Conservation (phyloP, 2,888 invertebrate species). For the Sacculina carcini region DNA sequence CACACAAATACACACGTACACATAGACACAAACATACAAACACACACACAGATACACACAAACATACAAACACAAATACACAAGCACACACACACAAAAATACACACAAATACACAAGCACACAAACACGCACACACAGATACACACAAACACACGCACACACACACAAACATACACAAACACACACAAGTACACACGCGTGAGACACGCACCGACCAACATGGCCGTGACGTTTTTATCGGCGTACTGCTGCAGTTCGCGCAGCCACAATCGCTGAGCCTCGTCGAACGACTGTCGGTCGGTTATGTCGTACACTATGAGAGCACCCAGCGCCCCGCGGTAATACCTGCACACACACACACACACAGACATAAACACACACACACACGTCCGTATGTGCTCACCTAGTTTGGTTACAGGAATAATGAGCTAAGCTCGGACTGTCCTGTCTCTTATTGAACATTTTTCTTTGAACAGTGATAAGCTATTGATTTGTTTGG, state of each 20-base stretch:
- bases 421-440: too few species aligned
- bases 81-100: background rate
- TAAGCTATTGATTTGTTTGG: background rate
- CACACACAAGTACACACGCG: background rate
- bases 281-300: constrained; percentile 99
- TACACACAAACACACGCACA: background rate
- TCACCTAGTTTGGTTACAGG: too few species aligned
- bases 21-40: background rate
- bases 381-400: too few species aligned
- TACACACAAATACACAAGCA: background rate
- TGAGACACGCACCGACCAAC: constrained; percentile 29
- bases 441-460: too few species aligned
- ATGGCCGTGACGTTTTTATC: constrained; percentile 99
- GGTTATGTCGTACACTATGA: constrained; percentile 97
- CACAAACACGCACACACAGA: background rate
- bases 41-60: background rate
- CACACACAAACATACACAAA: background rate
- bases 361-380: too few species aligned
- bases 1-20: background rate
- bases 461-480: too few species aligned
- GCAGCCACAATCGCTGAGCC: constrained; percentile 83
- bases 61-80: background rate
- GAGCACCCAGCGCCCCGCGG: constrained; percentile 93
- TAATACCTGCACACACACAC: constrained; percentile 40
- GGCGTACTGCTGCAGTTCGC: constrained; percentile 90